Conservation (phyloP, 1,140 invertebrate species). For the Caenorhabditis remanei region DNA sequence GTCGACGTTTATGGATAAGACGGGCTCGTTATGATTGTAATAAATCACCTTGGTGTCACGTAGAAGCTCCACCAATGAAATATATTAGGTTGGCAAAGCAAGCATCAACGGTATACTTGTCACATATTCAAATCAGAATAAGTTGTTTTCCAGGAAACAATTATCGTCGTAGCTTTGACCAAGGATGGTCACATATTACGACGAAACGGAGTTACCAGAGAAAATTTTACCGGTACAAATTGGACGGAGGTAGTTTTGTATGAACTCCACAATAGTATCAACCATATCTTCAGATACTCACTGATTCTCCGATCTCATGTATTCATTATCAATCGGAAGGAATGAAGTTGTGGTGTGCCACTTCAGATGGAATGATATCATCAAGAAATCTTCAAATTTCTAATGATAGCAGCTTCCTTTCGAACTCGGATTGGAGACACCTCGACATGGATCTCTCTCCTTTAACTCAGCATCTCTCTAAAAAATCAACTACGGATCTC, state of each 20-base stretch:
- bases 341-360: constrained; percentile 35
- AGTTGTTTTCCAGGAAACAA: not conserved
- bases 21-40: not conserved
- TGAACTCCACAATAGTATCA: not conserved
- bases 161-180: not conserved
- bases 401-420: not conserved
- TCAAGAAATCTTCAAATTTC: not conserved
- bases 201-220: constrained; percentile 14
- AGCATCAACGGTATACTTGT: not conserved
- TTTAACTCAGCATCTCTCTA: not conserved
- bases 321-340: constrained; percentile 32
- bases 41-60: constrained; percentile 37
- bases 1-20: constrained; percentile 1
- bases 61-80: not conserved
- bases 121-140: too few species aligned
- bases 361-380: not conserved
- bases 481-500: not conserved
- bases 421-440: constrained; percentile 23
- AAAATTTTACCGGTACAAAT: constrained; percentile 16
- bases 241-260: not conserved
- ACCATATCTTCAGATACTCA: constrained; percentile 17
- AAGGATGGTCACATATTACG: constrained; percentile 17
- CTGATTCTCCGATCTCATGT: not conserved
- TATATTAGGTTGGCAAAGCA: not conserved
- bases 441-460: constrained; percentile 8